Conservation (phyloP, 2,888 invertebrate species). For the Ophonus ardosiacus region DNA sequence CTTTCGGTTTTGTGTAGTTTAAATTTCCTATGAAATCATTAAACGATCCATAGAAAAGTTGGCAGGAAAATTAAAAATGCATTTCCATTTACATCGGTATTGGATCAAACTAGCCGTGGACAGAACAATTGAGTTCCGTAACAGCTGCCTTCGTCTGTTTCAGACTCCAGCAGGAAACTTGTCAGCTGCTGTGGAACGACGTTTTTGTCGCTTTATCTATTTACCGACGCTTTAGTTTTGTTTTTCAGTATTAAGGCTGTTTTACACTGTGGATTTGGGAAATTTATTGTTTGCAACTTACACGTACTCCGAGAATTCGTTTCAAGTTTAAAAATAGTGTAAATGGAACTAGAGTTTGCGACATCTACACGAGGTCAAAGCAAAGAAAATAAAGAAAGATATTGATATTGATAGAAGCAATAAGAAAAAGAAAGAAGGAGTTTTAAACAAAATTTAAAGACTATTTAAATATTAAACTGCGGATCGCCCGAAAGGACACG, state of each 20-base stretch:
- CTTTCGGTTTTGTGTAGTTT: too few relatives aligned
- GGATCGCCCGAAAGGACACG: too few relatives aligned
- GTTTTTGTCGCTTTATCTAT: slow-evolving; percentile 28
- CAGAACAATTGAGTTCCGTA: not conserved
- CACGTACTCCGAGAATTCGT: slow-evolving; percentile 11
- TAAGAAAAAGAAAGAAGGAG: too few relatives aligned
- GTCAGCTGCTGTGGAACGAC: slow-evolving; percentile 14
- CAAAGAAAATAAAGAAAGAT: not conserved
- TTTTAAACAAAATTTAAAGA: too few relatives aligned
- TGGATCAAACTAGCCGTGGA: not conserved
- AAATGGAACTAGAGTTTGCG: slow-evolving; percentile 10
- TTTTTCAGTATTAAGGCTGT: slow-evolving; percentile 30
- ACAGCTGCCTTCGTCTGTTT: not conserved
- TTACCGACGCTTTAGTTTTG: slow-evolving; percentile 30
- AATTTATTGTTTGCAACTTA: slow-evolving; percentile 31
- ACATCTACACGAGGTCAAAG: not conserved
- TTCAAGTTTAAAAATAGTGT: slow-evolving; percentile 14
- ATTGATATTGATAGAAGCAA: not conserved
- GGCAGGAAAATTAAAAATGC: not conserved
- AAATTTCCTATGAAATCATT: too few relatives aligned
- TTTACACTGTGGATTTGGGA: slow-evolving; percentile 35
- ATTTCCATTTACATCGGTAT: not conserved
- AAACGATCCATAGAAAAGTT: too few relatives aligned
- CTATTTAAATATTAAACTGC: too few relatives aligned
- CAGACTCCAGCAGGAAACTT: not conserved